Conservation (phyloP, 1,140 invertebrate species). For the Elymnias hypermnestra region DNA sequence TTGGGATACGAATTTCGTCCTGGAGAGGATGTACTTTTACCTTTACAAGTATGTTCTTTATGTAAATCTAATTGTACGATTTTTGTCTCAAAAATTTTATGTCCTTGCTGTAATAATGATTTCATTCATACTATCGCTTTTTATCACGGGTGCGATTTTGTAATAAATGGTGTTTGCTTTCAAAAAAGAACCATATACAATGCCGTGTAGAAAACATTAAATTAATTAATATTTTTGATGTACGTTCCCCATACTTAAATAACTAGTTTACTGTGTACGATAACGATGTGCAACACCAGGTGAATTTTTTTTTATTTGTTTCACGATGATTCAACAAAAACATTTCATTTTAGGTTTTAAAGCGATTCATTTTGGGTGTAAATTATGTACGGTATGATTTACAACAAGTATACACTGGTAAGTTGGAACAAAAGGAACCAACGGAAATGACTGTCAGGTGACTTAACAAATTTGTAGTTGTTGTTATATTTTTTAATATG, state of each 20-base stretch:
- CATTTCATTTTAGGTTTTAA: constrained; percentile 57
- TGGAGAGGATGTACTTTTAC: constrained; percentile 68
- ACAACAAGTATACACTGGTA: constrained; percentile 48
- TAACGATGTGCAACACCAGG: too few species aligned
- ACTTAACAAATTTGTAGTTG: not conserved
- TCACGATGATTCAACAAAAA: not conserved
- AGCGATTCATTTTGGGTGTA: constrained; percentile 53
- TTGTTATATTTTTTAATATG: not conserved
- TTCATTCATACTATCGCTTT: too few species aligned
- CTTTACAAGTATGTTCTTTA: constrained; percentile 36
- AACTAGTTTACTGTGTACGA: too few species aligned
- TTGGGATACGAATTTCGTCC: constrained; percentile 73
- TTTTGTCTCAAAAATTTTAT: too few species aligned
- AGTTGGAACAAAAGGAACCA: constrained; percentile 62
- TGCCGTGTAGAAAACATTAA: too few species aligned
- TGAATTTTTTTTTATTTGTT: not conserved
- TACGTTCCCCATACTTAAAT: too few species aligned
- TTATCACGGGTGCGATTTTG: too few species aligned
- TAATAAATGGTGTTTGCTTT: too few species aligned
- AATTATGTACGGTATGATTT: constrained; percentile 64
- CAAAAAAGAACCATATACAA: too few species aligned
- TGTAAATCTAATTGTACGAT: constrained; percentile 4
- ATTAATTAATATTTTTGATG: too few species aligned
- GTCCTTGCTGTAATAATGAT: too few species aligned
- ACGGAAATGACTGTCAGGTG: constrained; percentile 51